A percentile compares a stretch with the other conserved stretches of the same genome.
Evolutionary conservation across 1,140 invertebrate species (phyloP).

Genomic region (Pseudomyrmex sp.): DNA sequence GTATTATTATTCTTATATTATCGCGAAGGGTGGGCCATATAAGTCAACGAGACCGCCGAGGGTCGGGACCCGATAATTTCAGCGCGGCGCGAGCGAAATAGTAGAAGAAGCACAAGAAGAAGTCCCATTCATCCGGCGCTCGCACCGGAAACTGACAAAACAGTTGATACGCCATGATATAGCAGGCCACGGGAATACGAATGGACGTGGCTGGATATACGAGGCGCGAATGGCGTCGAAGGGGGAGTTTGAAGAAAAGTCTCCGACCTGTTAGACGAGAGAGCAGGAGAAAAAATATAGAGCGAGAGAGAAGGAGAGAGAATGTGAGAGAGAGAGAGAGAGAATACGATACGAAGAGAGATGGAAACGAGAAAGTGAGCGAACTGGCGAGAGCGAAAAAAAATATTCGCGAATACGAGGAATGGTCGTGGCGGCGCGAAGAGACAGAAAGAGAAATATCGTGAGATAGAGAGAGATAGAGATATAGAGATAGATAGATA

Average conservation of each 20-base stretch:
- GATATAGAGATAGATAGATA: background rate
- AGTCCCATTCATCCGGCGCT: conserved; percentile 80
- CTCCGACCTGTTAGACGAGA: conserved; percentile 51
- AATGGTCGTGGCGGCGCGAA: background rate
- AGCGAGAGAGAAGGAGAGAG: conserved; percentile 42
- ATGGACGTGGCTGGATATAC: conserved; percentile 76
- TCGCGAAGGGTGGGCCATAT: conserved; percentile 14
- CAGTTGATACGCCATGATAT: conserved; percentile 84
- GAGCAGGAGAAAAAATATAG: conserved; percentile 37
- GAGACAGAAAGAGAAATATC: background rate
- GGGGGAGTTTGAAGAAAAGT: conserved; percentile 66
- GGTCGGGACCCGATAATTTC: conserved; percentile 75
- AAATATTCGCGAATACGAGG: conserved; percentile 46
- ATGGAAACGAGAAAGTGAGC: conserved; percentile 11
- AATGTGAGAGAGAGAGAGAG: conserved; percentile 26
- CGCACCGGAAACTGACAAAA: conserved; percentile 83
- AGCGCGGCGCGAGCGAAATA: conserved; percentile 80
- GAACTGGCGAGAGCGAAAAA: conserved; percentile 23
- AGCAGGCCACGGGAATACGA: conserved; percentile 78
- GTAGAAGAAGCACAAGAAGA: conserved; percentile 77
- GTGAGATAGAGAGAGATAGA: conserved; percentile 23
- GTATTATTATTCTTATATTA: conserved; percentile 75
- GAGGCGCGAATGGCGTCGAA: conserved; percentile 64
- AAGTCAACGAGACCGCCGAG: background rate
- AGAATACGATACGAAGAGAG: conserved; percentile 33